These are phyloP conservation scores for Oasisia sp. DNA, from an alignment of 2,888 invertebrate species.

Conservation along the genomic window DNA sequence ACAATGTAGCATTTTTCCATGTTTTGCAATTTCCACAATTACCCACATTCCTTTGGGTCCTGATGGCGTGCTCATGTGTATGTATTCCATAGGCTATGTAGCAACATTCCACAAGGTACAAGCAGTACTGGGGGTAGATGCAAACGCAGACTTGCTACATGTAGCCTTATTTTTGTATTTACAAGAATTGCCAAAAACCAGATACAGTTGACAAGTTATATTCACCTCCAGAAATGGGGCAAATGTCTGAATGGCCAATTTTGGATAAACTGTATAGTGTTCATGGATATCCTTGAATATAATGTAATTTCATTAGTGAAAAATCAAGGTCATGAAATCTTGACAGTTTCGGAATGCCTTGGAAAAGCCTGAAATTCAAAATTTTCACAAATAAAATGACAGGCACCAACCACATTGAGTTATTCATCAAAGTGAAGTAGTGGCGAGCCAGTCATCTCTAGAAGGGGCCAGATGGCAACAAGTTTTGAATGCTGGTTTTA, in stretches of 20 bases:
- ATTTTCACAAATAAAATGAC: too few species aligned
- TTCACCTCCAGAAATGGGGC: too few species aligned
- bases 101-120: neutral
- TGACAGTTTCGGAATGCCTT: too few species aligned
- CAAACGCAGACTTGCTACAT: neutral
- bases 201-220: neutral
- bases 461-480: too few species aligned
- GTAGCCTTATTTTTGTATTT: neutral
- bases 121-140: neutral
- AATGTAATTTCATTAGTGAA: too few species aligned
- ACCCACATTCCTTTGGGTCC: neutral
- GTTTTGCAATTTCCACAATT: neutral
- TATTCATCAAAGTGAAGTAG: too few species aligned
- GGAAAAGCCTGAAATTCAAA: too few species aligned
- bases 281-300: too few species aligned
- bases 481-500: too few species aligned
- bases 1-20: neutral
- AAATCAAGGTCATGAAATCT: too few species aligned
- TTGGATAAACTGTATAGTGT: neutral
- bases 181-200: neutral
- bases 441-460: too few species aligned
- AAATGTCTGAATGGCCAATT: neutral
- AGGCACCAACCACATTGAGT: too few species aligned
- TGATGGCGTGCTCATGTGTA: neutral
- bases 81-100: neutral